A percentile compares a stretch with the other conserved stretches of the same genome.
These are phyloP conservation scores for Panurus biarmicus DNA, from an alignment of 2,113 vertebrate genomes.

Conservation along the genomic window DNA sequence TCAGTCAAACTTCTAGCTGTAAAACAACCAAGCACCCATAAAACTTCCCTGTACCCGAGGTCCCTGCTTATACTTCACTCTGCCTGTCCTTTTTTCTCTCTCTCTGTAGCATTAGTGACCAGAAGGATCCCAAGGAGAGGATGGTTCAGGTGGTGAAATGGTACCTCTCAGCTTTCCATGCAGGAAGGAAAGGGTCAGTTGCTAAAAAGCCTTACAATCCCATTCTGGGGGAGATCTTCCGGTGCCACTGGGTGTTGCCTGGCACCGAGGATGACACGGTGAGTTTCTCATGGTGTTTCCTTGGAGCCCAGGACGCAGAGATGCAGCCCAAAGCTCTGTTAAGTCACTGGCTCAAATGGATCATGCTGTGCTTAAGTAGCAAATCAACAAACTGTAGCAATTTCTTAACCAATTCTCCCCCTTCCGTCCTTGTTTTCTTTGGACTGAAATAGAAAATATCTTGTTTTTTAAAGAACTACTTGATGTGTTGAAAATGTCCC, in stretches of 20 bases:
- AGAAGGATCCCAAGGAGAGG: slow-evolving; percentile 86
- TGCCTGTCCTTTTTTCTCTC: not conserved
- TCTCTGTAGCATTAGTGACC: slow-evolving; percentile 87
- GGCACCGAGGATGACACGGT: slow-evolving; percentile 77
- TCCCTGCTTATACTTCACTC: not conserved
- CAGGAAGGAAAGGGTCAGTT: slow-evolving; percentile 97
- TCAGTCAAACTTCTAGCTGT: not conserved
- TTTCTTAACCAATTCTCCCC: not conserved
- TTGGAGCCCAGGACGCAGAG: not conserved
- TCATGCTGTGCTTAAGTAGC: not conserved
- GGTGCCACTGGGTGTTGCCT: slow-evolving; percentile 92
- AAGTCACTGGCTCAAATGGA: not conserved
- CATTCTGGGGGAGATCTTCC: slow-evolving; percentile 95
- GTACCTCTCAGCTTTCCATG: slow-evolving; percentile 98
- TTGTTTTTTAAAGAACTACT: not conserved
- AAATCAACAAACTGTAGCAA: not conserved
- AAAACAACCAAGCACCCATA: not conserved
- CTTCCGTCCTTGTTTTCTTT: not conserved
- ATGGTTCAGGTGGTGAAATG: slow-evolving; percentile 96
- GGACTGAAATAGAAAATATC: not conserved
- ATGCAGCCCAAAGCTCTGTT: not conserved
- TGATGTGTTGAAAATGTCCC: not conserved
- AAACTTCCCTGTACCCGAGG: not conserved
- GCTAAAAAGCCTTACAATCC: slow-evolving; percentile 99
- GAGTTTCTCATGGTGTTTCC: slow-evolving; percentile 21